phyloP scores from a whole-genome alignment of 1,140 invertebrate species.

The Pogonomyrmex barbatus region DNA sequence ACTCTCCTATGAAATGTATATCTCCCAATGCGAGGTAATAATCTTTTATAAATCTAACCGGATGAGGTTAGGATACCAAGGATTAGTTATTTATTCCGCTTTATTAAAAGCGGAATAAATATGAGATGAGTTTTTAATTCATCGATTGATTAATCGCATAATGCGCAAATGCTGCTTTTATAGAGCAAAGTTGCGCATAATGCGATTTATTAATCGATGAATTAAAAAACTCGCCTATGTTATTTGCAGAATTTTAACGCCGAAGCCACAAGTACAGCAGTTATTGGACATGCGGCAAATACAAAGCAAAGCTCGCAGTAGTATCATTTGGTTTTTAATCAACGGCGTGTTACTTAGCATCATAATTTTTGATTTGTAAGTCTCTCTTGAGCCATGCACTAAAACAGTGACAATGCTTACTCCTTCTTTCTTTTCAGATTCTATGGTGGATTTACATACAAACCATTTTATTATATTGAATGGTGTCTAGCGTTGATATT shows the following conservation, averaged over 20 bases:
- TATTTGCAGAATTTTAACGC: slow-evolving; percentile 77
- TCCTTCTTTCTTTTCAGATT: slow-evolving; percentile 70
- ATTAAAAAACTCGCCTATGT: neutral
- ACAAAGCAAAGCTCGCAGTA: slow-evolving; percentile 78
- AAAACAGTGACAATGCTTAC: neutral
- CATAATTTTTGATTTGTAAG: slow-evolving; percentile 80
- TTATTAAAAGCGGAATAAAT: neutral
- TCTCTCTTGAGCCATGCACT: slow-evolving; percentile 13
- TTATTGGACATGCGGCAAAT: slow-evolving; percentile 77
- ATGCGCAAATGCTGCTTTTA: no score
- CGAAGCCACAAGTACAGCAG: slow-evolving; percentile 82
- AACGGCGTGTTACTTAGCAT: slow-evolving; percentile 77
- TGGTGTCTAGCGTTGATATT: slow-evolving; percentile 81
- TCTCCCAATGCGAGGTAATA: slow-evolving; percentile 81
- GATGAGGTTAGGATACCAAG: neutral
- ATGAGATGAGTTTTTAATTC: no score
- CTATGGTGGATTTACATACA: slow-evolving; percentile 78
- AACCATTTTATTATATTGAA: slow-evolving; percentile 81
- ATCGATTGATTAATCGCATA: no score
- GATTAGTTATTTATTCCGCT: no score
- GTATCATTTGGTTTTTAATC: slow-evolving; percentile 81
- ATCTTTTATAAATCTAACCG: neutral
- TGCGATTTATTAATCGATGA: neutral
- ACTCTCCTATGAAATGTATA: slow-evolving; percentile 80
- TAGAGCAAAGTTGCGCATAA: no score